phyloP scores from a whole-genome alignment of 2,113 vertebrate species.

The Ibidorhyncha struthersii region DNA sequence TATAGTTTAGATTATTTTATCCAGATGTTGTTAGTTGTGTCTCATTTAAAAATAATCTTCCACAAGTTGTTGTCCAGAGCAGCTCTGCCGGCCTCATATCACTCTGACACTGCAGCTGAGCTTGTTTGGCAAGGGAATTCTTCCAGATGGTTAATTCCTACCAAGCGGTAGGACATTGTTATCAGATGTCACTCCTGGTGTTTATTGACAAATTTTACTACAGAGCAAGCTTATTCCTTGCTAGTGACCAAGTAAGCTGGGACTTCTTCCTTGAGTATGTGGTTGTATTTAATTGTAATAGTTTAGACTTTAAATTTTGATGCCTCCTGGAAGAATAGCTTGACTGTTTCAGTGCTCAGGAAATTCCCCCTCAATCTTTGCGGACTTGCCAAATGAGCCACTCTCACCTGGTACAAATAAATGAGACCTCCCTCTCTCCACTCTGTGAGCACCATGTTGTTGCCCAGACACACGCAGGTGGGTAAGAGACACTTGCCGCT shows the following conservation, averaged over 20 bases:
- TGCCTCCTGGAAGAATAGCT: background rate
- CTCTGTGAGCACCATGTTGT: fast-evolving
- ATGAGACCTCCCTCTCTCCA: background rate
- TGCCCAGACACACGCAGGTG: background rate
- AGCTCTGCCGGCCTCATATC: background rate
- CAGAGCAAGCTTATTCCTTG: background rate
- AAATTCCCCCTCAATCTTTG: background rate
- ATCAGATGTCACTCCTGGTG: background rate
- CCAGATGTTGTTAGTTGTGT: background rate
- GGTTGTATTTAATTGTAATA: background rate
- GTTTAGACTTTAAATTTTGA: background rate
- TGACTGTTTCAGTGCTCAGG: background rate
- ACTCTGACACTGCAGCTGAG: background rate
- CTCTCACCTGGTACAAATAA: background rate
- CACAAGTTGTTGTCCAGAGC: background rate
- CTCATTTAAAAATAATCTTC: background rate
- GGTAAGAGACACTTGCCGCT: background rate
- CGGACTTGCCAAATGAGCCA: background rate
- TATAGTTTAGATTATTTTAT: background rate
- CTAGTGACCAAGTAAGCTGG: background rate
- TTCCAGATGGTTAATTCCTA: background rate
- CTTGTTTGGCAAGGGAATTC: background rate
- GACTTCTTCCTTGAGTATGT: background rate
- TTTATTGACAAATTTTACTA: background rate
- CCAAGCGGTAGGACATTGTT: background rate